Percentiles rank a stretch among this genome's conserved stretches.
Conservation (phyloP, 1,140 invertebrate genomes). For the Asbolus verrucosus region DNA sequence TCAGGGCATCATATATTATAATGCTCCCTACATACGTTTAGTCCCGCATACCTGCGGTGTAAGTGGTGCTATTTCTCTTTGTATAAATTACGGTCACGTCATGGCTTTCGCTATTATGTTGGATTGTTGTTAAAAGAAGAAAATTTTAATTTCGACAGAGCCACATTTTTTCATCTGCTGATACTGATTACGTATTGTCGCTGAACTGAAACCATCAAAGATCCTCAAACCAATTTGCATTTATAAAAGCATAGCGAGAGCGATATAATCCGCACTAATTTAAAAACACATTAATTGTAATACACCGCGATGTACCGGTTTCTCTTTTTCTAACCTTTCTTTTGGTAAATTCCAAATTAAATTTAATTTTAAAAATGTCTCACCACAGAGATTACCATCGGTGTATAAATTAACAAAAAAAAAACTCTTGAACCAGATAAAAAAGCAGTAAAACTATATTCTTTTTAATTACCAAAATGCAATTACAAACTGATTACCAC, state of each 20-base stretch:
- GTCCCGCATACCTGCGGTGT: constrained; percentile 18
- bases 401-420: constrained; percentile 6
- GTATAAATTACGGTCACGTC: constrained; percentile 16
- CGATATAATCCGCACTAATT: constrained; percentile 22
- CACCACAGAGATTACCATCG: too few species aligned
- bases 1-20: constrained; percentile 14
- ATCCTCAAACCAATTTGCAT: constrained; percentile 30
- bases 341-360: constrained; percentile 7
- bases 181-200: constrained; percentile 28
- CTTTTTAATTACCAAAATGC: too few species aligned
- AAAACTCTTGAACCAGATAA: background rate
- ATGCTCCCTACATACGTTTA: constrained; percentile 11
- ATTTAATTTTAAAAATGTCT: constrained; percentile 14
- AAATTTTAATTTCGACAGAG: constrained; percentile 29
- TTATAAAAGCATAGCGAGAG: constrained; percentile 9
- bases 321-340: constrained; percentile 14
- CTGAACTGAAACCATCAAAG: constrained; percentile 24
- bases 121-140: background rate
- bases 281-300: constrained; percentile 39
- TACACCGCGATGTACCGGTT: constrained; percentile 25
- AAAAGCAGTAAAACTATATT: too few species aligned
- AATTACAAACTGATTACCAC: too few species aligned
- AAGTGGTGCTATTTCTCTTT: constrained; percentile 11
- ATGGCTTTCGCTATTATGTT: background rate
- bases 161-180: constrained; percentile 4